These are phyloP conservation scores for Dynastes hyllus DNA, from an alignment of 2,888 invertebrate species.

Conservation along the genomic window DNA sequence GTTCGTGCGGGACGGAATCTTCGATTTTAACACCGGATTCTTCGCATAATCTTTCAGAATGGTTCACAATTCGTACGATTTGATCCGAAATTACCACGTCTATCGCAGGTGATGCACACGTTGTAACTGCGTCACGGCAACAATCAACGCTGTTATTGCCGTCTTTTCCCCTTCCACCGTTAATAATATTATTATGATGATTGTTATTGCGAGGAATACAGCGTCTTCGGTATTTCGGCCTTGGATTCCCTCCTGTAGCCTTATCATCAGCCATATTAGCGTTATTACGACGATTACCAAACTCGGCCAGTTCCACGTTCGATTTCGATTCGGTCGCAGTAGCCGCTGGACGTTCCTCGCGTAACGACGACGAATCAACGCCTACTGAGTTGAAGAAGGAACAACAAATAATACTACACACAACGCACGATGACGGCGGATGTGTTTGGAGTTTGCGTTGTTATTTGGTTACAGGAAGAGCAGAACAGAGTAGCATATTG, in stretches of 20 bases:
- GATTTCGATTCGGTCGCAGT: not conserved
- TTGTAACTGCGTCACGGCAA: slow-evolving; percentile 3
- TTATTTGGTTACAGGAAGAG: no score
- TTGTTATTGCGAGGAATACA: not conserved
- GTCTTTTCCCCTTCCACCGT: not conserved
- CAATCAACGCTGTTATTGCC: not conserved
- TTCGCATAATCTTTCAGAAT: slow-evolving; percentile 40
- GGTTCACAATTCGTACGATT: not conserved
- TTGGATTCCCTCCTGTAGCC: not conserved
- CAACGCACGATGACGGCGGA: no score
- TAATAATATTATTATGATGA: not conserved
- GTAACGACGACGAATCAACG: not conserved
- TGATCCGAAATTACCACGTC: not conserved
- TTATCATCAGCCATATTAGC: slow-evolving; percentile 11
- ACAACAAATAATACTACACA: no score
- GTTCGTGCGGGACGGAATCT: slow-evolving; percentile 44
- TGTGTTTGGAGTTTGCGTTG: no score
- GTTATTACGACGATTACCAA: not conserved
- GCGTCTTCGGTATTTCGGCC: slow-evolving; percentile 8
- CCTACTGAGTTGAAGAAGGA: not conserved
- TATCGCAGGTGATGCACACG: not conserved
- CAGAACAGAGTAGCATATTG: no score
- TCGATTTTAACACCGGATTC: slow-evolving; percentile 34
- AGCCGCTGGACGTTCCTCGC: not conserved
- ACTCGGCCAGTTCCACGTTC: not conserved